phyloP scores from a whole-genome alignment of 2,888 invertebrate genomes.

The Calephelis perditalis region DNA sequence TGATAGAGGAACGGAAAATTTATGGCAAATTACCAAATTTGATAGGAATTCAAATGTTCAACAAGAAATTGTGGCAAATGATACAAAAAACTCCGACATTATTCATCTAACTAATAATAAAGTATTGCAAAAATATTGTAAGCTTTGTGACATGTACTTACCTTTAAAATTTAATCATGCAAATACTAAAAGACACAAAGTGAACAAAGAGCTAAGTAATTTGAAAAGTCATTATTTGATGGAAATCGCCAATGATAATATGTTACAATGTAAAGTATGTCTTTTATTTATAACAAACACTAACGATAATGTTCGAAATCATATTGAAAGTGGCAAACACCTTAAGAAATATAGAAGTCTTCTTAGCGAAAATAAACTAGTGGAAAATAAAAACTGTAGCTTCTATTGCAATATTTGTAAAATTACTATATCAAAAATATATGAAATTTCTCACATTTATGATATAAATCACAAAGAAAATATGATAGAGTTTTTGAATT shows the following conservation, averaged over 20 bases:
- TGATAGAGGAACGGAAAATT: too few relatives aligned
- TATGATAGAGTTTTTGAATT: neutral
- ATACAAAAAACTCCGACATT: too few relatives aligned
- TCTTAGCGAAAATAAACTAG: neutral
- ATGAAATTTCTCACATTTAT: neutral
- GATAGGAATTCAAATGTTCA: too few relatives aligned
- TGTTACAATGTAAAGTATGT: constrained; percentile 5
- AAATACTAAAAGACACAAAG: neutral
- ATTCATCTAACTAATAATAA: too few relatives aligned
- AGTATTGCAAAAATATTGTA: neutral
- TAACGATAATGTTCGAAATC: neutral
- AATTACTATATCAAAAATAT: neutral
- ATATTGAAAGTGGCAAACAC: neutral
- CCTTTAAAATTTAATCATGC: neutral
- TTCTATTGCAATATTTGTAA: constrained; percentile 19
- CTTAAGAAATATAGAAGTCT: neutral
- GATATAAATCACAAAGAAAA: constrained; percentile 3
- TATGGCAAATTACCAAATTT: too few relatives aligned
- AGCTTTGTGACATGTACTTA: neutral
- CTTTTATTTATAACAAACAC: neutral
- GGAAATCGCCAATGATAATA: neutral
- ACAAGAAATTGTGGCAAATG: too few relatives aligned
- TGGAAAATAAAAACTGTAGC: neutral
- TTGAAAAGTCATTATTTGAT: neutral
- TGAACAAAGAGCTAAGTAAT: neutral